Percentiles rank a stretch among this genome's conserved stretches.
Evolutionary conservation across 2,888 invertebrate genomes (phyloP).

Genomic region (Erebia palarica): DNA sequence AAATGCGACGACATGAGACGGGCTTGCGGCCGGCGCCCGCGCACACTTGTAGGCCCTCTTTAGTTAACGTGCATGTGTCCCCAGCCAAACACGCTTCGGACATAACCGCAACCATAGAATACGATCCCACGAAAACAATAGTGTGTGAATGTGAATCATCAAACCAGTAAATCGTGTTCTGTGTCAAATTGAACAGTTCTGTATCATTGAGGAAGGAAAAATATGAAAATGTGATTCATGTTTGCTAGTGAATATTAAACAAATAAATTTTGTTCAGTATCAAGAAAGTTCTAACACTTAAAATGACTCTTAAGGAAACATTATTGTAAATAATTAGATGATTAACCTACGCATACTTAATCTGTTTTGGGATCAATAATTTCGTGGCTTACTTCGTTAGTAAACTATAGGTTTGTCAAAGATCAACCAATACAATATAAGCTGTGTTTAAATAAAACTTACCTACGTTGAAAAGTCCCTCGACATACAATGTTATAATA

Average conservation of each 20-base stretch:
- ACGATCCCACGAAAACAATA: conserved; percentile 21
- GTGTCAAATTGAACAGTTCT: conserved; percentile 6
- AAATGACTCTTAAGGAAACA: background rate
- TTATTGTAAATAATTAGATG: background rate
- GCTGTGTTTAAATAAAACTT: conserved; percentile 3
- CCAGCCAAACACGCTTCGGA: conserved; percentile 42
- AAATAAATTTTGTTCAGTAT: background rate
- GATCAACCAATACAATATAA: background rate
- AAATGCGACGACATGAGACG: conserved; percentile 60
- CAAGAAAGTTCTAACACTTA: background rate
- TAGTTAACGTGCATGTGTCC: conserved; percentile 58
- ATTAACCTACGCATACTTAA: background rate
- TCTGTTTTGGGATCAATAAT: background rate
- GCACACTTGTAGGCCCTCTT: conserved; percentile 56
- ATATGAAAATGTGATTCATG: background rate
- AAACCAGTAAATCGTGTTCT: conserved; percentile 17
- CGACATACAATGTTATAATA: conserved; percentile 37
- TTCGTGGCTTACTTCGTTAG: conserved; percentile 3
- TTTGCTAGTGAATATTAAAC: background rate
- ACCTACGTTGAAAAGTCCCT: conserved; percentile 1
- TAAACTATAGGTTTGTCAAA: background rate
- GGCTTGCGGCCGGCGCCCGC: conserved; percentile 50
- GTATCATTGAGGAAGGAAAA: conserved; percentile 3
- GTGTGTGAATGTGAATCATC: conserved; percentile 30
- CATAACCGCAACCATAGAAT: conserved; percentile 16